A percentile compares a stretch with the other conserved stretches of the same genome.
These are phyloP conservation scores for Cricetomys ansorgei DNA, from an alignment of 2,113 vertebrate genomes.

Conservation along the genomic window DNA sequence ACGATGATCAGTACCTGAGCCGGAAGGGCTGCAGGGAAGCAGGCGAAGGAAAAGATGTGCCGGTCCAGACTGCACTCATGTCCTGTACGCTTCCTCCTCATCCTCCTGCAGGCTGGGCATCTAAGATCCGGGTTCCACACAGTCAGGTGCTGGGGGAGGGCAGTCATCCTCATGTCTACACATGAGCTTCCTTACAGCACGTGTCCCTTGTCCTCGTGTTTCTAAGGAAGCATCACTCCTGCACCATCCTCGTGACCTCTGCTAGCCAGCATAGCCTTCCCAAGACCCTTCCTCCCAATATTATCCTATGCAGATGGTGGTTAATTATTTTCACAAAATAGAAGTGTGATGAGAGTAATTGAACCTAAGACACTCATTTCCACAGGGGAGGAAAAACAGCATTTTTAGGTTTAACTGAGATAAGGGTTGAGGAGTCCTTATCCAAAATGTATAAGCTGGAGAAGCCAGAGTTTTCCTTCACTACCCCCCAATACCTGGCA, in stretches of 20 bases:
- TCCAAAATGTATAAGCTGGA: background rate
- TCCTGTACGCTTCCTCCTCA: background rate
- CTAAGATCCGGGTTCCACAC: background rate
- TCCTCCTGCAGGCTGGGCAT: background rate
- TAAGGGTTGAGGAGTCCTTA: background rate
- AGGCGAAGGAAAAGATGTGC: background rate
- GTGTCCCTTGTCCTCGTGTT: background rate
- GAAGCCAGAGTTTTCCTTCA: background rate
- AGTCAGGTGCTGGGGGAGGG: background rate
- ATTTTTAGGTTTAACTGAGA: background rate
- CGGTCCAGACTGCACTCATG: background rate
- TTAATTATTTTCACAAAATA: background rate
- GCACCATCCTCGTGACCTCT: background rate
- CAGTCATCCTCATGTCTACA: background rate
- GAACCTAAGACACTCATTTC: background rate
- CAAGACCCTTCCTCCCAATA: background rate
- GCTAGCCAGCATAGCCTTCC: background rate
- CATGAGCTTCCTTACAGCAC: background rate
- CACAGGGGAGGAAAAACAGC: too few relatives aligned
- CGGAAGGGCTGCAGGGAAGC: background rate
- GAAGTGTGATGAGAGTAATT: background rate
- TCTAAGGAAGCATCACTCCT: background rate
- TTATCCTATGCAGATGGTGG: background rate
- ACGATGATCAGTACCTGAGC: background rate
- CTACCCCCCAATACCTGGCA: background rate